Base-by-base conservation (phyloP, 2,113 vertebrate species). In the Empidonax alnorum region DNA sequence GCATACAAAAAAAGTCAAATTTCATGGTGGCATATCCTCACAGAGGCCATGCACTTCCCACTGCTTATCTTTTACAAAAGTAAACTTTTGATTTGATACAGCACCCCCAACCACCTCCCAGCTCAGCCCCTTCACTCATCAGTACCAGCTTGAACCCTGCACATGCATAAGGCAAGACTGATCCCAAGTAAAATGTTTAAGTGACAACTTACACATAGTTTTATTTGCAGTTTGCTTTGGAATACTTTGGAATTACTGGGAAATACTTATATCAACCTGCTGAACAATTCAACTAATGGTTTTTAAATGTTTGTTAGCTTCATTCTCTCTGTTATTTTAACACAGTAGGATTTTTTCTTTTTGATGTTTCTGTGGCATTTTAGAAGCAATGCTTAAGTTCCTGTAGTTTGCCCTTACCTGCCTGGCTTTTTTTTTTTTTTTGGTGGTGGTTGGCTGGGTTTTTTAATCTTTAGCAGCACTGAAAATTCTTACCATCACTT, bases 181-280 rank as follows among this genome's bases (percentile, higher is more conserved):
- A 72, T 8, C 28, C 5, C 0, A 0, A 69, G 56, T 28, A 22
- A 78, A 42, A 14, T 15, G 10, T 28, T 14, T 3, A 37, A 17
- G 52, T 37, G 31, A 37, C 67, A 83, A 25, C 11, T 59, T 61
- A 12, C 14, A 28, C 28, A 3, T 5, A 15, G n/a, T 31, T 88
- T 33, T 39, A 18, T 14, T 22, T 15, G 35, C 46, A 21, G 14
- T 74, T 76, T 88, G 73, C 33, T 92, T 58, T 72, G 56, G 46
- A 82, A 68, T 65, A 39, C 28, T 53, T 72, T 1, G 14, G 74
- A 75, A 42, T 65, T 61, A 83, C n/a, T 89, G 41, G 65, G 86
- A 59, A 89, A 62, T 62, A 67, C 13, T 42, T 69, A 21, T 2
- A 67, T 74, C 28, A 68, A 39, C 10, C 21, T 62, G 61, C 78